These are phyloP conservation scores for Aselliscus stoliczkanus DNA, from an alignment of 2,797 vertebrate genomes.

Conservation along the genomic window DNA sequence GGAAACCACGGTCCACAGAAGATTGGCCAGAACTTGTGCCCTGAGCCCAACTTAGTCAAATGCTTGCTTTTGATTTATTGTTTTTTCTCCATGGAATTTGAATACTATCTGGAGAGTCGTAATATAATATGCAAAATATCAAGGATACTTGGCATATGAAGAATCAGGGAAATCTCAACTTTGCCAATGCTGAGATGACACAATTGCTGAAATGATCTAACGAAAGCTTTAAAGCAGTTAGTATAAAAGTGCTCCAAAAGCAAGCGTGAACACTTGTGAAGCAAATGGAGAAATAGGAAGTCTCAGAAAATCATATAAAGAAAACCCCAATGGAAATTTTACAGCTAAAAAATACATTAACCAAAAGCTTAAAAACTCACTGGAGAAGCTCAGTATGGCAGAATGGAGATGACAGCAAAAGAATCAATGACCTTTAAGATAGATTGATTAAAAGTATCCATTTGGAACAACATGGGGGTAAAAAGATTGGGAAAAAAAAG, in stretches of 20 bases:
- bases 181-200: not conserved
- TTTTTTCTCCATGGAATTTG: not conserved
- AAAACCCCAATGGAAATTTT: not conserved
- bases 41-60: not conserved
- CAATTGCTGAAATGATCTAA: not conserved
- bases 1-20: not conserved
- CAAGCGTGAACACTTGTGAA: not conserved
- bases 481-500: not conserved
- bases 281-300: not conserved
- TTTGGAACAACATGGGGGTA: not conserved
- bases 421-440: not conserved
- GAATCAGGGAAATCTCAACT: not conserved
- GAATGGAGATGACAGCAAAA: not conserved
- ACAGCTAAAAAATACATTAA: not conserved
- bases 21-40: not conserved
- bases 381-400: not conserved
- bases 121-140: not conserved
- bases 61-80: not conserved
- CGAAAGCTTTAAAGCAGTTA: not conserved
- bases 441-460: not conserved
- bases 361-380: not conserved
- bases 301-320: not conserved
- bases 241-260: not conserved
- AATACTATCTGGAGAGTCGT: not conserved
- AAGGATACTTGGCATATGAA: not conserved